Conservation (phyloP, 2,113 vertebrate species). For the Willisornis vidua region DNA sequence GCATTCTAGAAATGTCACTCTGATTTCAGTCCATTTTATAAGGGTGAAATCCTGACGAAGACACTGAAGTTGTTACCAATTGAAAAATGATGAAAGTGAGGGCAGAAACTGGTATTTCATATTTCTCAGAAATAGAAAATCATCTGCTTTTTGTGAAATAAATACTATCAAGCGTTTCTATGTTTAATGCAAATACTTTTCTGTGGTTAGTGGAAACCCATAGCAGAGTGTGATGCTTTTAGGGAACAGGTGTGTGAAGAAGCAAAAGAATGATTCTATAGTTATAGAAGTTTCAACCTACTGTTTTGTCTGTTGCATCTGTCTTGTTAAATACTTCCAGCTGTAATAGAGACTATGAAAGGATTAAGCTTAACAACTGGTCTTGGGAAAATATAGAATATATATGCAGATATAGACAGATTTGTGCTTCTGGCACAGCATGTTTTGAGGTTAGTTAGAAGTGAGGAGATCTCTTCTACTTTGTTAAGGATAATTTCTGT, state of each 20-base stretch:
- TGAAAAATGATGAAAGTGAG: neutral
- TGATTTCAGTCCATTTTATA: neutral
- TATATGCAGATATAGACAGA: too few species aligned
- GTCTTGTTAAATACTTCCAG: neutral
- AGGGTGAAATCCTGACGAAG: neutral
- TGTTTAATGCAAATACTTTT: neutral
- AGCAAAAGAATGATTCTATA: neutral
- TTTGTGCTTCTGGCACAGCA: neutral
- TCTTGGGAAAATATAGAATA: neutral
- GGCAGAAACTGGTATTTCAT: neutral
- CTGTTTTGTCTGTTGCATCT: neutral
- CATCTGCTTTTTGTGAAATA: neutral
- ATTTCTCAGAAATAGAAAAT: neutral
- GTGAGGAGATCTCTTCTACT: neutral
- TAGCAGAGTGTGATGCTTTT: neutral
- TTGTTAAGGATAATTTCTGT: neutral
- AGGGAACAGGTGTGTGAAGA: neutral
- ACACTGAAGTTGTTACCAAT: neutral
- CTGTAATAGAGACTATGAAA: neutral
- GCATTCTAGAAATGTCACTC: neutral
- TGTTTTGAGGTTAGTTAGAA: neutral
- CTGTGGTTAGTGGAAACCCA: neutral
- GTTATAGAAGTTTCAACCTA: neutral
- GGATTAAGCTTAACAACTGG: neutral
- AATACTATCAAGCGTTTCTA: neutral